These are phyloP conservation scores for Drosophila nebulosa DNA, from an alignment of 1,140 invertebrate genomes.

Conservation along the genomic window DNA sequence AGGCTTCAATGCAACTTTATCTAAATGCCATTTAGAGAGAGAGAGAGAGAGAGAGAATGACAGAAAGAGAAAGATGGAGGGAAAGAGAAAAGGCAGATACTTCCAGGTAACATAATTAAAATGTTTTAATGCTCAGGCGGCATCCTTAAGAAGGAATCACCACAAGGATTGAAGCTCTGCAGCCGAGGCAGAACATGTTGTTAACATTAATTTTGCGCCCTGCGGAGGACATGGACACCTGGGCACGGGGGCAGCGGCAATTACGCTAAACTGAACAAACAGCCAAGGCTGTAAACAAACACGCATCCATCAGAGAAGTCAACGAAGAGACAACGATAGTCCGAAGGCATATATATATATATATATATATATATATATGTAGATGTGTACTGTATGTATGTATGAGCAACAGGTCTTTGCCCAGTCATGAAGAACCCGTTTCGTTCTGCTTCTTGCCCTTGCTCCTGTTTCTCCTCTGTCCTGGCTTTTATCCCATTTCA, in stretches of 20 bases:
- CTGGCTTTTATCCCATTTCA: not conserved
- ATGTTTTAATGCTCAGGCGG: slow-evolving; percentile 56
- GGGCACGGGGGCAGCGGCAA: slow-evolving; percentile 49
- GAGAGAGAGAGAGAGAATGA: not conserved
- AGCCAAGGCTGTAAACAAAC: slow-evolving; percentile 78
- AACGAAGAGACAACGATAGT: not conserved
- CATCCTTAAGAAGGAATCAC: slow-evolving; percentile 9
- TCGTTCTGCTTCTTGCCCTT: not conserved
- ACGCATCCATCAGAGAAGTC: slow-evolving; percentile 68
- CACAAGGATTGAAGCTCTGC: not conserved
- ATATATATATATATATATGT: not conserved
- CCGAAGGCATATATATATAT: not conserved
- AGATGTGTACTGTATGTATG: not conserved
- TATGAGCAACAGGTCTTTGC: slow-evolving; percentile 37
- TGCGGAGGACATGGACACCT: slow-evolving; percentile 7
- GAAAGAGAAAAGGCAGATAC: slow-evolving; percentile 36
- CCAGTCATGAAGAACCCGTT: slow-evolving; percentile 15
- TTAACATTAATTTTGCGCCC: slow-evolving; percentile 68
- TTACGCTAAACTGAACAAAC: slow-evolving; percentile 78
- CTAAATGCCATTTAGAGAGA: slow-evolving; percentile 73
- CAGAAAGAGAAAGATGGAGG: slow-evolving; percentile 22
- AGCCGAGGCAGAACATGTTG: slow-evolving; percentile 51
- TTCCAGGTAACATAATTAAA: slow-evolving; percentile 72
- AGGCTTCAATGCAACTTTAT: slow-evolving; percentile 45
- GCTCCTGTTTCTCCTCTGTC: not conserved